These are phyloP conservation scores for Halcyon badia DNA, from an alignment of 2,797 vertebrate genomes.

Conservation along the genomic window DNA sequence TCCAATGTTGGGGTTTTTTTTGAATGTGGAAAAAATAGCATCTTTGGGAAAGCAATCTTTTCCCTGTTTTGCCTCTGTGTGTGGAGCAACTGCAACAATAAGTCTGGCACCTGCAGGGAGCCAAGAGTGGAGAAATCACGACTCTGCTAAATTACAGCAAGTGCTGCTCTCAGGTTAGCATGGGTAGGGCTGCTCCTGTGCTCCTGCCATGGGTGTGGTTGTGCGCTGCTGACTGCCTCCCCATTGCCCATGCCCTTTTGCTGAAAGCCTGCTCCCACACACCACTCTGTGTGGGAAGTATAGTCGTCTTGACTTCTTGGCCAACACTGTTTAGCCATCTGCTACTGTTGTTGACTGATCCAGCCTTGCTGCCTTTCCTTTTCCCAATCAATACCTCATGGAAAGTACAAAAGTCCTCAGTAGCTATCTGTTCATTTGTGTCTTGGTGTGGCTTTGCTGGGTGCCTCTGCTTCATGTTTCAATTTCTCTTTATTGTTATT, in stretches of 20 bases:
- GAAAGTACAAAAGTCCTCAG: neutral
- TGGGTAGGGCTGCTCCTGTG: neutral
- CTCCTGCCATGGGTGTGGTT: accelerated
- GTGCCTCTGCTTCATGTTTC: neutral
- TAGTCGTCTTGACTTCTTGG: neutral
- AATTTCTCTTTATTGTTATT: neutral
- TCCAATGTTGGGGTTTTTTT: neutral
- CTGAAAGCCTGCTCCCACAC: neutral
- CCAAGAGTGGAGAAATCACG: neutral
- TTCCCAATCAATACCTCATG: accelerated
- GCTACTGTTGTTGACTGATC: neutral
- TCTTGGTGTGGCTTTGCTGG: neutral
- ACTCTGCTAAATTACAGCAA: neutral
- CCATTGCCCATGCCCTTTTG: neutral
- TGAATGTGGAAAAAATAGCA: neutral
- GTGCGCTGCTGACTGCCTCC: neutral
- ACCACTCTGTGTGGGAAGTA: neutral
- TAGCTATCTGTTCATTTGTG: neutral
- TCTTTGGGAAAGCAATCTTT: neutral
- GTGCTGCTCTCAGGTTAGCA: neutral
- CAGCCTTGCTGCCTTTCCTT: neutral
- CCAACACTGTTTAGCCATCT: neutral
- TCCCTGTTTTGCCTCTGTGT: accelerated
- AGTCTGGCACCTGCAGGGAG: neutral
- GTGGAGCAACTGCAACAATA: neutral